phyloP scores from a whole-genome alignment of 2,113 vertebrate species.

The Colinus virginianus region DNA sequence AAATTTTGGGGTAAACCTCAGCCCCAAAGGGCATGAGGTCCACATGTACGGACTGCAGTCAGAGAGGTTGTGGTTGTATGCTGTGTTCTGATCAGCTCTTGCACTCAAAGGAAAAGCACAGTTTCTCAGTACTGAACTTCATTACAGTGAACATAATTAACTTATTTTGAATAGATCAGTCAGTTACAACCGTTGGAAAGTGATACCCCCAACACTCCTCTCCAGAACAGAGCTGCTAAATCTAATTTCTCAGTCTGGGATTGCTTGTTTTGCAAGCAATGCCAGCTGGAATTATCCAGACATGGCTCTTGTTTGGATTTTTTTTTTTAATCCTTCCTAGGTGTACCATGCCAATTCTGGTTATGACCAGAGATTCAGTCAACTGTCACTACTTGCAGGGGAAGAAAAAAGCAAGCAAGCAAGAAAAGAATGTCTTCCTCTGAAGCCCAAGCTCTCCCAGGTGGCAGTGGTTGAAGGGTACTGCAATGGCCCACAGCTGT shows the following conservation, averaged over 20 bases:
- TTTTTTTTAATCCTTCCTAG: background rate
- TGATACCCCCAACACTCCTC: constrained; percentile 25
- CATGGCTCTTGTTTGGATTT: background rate
- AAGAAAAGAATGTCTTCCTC: background rate
- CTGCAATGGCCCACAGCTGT: background rate
- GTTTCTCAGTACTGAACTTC: background rate
- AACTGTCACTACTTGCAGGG: background rate
- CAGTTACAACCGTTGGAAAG: constrained; percentile 44
- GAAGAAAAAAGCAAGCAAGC: rapidly evolving
- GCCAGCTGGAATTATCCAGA: background rate
- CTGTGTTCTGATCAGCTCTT: background rate
- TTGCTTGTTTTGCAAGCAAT: constrained; percentile 32
- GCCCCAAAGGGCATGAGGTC: constrained; percentile 43
- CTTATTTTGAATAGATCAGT: constrained; percentile 47
- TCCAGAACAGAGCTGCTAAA: constrained; percentile 23
- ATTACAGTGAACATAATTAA: constrained; percentile 31
- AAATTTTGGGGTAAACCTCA: constrained; percentile 61
- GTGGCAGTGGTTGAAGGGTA: background rate
- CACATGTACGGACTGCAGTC: background rate
- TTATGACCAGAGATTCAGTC: background rate
- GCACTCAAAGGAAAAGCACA: constrained; percentile 27
- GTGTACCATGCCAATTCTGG: background rate
- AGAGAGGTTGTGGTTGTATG: background rate
- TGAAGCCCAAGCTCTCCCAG: background rate
- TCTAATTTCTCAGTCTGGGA: constrained; percentile 31